Base-by-base conservation (phyloP, 1,140 invertebrate species). In the Dendroctonus ponderosae region DNA sequence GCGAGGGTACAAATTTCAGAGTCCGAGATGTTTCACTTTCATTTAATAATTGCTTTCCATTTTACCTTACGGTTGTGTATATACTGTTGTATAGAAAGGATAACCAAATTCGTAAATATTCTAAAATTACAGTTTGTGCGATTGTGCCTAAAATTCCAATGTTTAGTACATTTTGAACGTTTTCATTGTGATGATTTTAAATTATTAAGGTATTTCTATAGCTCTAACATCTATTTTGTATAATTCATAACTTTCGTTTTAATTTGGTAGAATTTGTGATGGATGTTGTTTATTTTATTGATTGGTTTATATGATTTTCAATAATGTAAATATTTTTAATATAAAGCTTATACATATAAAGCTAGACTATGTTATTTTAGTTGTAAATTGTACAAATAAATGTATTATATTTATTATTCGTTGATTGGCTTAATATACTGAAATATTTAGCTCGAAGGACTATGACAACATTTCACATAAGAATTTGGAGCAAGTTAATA, bases 271-370 rank as follows among this genome's bases (percentile, higher is more conserved):
- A 26, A 26, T 26, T 26, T 26, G 26, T 26, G 26, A 26, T 26
- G 26, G 26, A 9, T 49, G 12, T 26, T 26, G 26, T 26, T 26
- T 26, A 26, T 26, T 26, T 26, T 26, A 26, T 51, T 11, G 6
- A n/a, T 52, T 56, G 39, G 50, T 58, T 58, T 66, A 50, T 66
- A 58, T 66, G 57, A 57, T 58, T 66, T 66, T 66, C 43, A 37
- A 58, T 42, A 66, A 60, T 66, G 64, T 66, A 66, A 59, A 66
- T 66, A 66, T 52, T 66, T 66, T 66, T 60, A 66, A 66, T 66
- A 66, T 66, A 60, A 60, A 60, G 15, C 53, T 43, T 66, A 66
- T 60, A 60, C 43, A 66, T 60, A 52, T 6, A 38, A 58, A 11
- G 37, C 40, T 58, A 56, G 43, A 43, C 43, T 53, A 53, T 44